A percentile compares a stretch with the other conserved stretches of the same genome.
Conservation (phyloP, 2,888 invertebrate genomes). For the Drosophila histrio region DNA sequence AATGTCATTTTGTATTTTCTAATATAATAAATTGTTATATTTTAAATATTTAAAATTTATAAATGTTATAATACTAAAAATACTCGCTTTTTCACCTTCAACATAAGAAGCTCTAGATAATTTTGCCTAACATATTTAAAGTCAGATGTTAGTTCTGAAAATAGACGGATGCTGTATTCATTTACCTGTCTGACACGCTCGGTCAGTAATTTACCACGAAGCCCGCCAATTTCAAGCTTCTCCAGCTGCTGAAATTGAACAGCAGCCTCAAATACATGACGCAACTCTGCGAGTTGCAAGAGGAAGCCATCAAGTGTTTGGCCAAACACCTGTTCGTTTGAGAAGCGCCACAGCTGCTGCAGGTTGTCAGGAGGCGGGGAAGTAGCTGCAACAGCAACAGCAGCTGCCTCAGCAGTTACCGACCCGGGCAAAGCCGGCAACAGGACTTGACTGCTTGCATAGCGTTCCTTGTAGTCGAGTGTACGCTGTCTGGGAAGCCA, state of each 20-base stretch:
- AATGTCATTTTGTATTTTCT: too few relatives aligned
- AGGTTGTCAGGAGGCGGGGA: slow-evolving; percentile 85
- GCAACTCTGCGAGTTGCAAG: slow-evolving; percentile 87
- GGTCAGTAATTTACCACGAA: slow-evolving; percentile 80
- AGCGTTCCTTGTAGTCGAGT: slow-evolving; percentile 79
- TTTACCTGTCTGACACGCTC: slow-evolving; percentile 77
- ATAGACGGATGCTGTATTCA: background rate
- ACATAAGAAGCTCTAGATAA: too few relatives aligned
- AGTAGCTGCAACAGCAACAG: slow-evolving; percentile 75
- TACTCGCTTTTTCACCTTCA: too few relatives aligned
- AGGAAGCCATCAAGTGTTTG: slow-evolving; percentile 87
- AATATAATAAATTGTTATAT: too few relatives aligned
- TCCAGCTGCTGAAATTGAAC: slow-evolving; percentile 94
- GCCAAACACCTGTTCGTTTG: slow-evolving; percentile 89
- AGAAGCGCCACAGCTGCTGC: slow-evolving; percentile 89
- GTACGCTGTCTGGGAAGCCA: slow-evolving; percentile 68
- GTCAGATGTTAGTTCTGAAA: background rate
- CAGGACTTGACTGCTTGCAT: slow-evolving; percentile 65
- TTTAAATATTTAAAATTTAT: too few relatives aligned
- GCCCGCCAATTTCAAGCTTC: slow-evolving; percentile 90
- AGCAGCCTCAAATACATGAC: slow-evolving; percentile 90
- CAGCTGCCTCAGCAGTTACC: slow-evolving; percentile 73
- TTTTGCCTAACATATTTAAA: too few relatives aligned
- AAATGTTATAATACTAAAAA: too few relatives aligned
- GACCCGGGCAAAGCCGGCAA: slow-evolving; percentile 64